These are phyloP conservation scores for Cecropterus lyciades DNA, from an alignment of 1,140 invertebrate genomes.

Conservation along the genomic window DNA sequence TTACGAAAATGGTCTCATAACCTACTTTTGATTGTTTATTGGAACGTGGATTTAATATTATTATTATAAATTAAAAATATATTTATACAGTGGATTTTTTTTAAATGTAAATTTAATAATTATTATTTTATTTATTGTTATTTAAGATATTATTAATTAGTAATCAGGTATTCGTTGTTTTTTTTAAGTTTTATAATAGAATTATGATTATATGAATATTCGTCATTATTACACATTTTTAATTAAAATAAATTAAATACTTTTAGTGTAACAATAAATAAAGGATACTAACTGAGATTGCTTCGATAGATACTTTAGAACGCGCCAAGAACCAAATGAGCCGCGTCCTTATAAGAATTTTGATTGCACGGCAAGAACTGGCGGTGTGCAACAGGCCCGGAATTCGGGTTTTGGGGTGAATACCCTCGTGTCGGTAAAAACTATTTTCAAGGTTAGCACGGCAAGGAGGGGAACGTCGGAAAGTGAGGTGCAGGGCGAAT, in stretches of 20 bases:
- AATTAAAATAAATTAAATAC: no score
- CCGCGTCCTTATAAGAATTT: slow-evolving; percentile 67
- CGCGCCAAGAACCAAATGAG: slow-evolving; percentile 38
- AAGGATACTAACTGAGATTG: neutral
- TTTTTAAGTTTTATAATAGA: no score
- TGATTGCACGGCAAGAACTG: slow-evolving; percentile 48
- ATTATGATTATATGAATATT: no score
- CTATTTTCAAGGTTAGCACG: slow-evolving; percentile 82
- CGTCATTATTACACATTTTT: no score
- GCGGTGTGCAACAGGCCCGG: slow-evolving; percentile 67
- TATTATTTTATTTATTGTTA: no score
- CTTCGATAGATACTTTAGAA: slow-evolving; percentile 9
- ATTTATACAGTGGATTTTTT: no score
- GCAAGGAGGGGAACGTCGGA: slow-evolving; percentile 73
- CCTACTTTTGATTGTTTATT: no score
- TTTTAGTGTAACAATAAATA: neutral
- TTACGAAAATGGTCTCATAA: neutral
- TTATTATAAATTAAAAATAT: no score
- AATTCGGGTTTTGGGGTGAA: slow-evolving; percentile 83
- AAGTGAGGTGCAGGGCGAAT: slow-evolving; percentile 62
- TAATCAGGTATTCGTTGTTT: no score
- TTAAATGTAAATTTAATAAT: no score
- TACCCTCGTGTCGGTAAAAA: slow-evolving; percentile 82
- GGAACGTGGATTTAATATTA: no score
- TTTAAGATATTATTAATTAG: no score